A percentile compares a stretch with the other conserved stretches of the same genome.
Conservation (phyloP, 2,113 vertebrate genomes). For the Hippocampus abdominalis region DNA sequence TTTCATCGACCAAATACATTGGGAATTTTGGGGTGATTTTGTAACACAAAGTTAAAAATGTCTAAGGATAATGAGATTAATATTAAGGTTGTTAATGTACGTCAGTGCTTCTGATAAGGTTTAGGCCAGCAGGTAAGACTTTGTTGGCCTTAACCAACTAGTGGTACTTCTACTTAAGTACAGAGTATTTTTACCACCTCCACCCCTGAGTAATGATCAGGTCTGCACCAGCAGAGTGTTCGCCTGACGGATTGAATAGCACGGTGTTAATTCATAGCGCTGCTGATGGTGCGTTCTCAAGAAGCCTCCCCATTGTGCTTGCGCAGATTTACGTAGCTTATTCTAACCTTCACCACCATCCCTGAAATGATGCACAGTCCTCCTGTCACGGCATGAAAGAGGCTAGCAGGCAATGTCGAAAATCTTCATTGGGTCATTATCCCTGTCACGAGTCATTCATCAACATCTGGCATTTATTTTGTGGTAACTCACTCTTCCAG, state of each 20-base stretch:
- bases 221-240: conserved; percentile 53
- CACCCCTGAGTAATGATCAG: conserved; percentile 50
- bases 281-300: conserved; percentile 62
- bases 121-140: neutral
- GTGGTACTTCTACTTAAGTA: neutral
- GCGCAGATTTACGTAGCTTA: conserved; percentile 29
- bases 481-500: conserved; percentile 55
- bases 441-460: conserved; percentile 51
- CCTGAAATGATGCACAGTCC: conserved; percentile 18
- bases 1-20: no score
- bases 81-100: no score
- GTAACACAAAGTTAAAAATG: no score
- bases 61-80: no score
- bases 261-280: conserved; percentile 58
- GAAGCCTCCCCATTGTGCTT: conserved; percentile 46
- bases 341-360: conserved; percentile 34
- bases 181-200: neutral
- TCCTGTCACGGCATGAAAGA: conserved; percentile 34
- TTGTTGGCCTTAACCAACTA: neutral
- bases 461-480: conserved; percentile 48
- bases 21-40: no score
- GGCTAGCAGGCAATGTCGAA: conserved; percentile 33
- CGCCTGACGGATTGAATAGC: conserved; percentile 67
- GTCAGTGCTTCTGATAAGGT: no score
- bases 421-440: conserved; percentile 50